A percentile compares a stretch with the other conserved stretches of the same genome.
These are phyloP conservation scores for Paramisgurnus dabryanus DNA, from an alignment of 2,113 vertebrate genomes.

Conservation along the genomic window DNA sequence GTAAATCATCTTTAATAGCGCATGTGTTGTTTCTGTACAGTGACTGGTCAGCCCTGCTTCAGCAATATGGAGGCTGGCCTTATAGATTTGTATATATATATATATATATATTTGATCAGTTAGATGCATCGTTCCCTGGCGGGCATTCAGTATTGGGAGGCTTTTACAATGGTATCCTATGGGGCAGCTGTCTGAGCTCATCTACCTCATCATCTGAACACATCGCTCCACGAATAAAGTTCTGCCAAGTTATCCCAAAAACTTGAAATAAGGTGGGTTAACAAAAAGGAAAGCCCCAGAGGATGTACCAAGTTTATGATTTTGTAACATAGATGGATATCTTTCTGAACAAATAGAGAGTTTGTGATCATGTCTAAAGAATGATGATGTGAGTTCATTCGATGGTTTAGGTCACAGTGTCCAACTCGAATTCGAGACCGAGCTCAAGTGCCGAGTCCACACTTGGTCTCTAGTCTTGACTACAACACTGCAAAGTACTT, in stretches of 20 bases:
- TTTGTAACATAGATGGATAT: too few relatives aligned
- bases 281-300: too few relatives aligned
- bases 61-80: conserved; percentile 20
- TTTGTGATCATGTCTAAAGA: too few relatives aligned
- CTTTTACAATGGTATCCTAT: neutral
- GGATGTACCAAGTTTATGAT: too few relatives aligned
- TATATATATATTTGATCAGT: neutral
- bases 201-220: conserved; percentile 42
- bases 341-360: too few relatives aligned
- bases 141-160: neutral
- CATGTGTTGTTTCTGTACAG: conserved; percentile 45
- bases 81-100: conserved; percentile 1
- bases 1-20: conserved; percentile 23
- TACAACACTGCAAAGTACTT: too few relatives aligned
- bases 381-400: too few relatives aligned
- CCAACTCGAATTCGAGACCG: neutral
- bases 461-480: too few relatives aligned
- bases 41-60: conserved; percentile 31
- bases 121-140: neutral
- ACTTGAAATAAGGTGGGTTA: neutral
- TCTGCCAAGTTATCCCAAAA: neutral
- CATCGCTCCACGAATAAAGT: conserved; percentile 4
- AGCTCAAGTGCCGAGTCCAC: too few relatives aligned
- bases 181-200: neutral
- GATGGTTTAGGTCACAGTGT: neutral